Percentiles rank a stretch among this genome's conserved stretches.
phyloP scores from a whole-genome alignment of 1,140 invertebrate species.

The Brachionus koreanus region DNA sequence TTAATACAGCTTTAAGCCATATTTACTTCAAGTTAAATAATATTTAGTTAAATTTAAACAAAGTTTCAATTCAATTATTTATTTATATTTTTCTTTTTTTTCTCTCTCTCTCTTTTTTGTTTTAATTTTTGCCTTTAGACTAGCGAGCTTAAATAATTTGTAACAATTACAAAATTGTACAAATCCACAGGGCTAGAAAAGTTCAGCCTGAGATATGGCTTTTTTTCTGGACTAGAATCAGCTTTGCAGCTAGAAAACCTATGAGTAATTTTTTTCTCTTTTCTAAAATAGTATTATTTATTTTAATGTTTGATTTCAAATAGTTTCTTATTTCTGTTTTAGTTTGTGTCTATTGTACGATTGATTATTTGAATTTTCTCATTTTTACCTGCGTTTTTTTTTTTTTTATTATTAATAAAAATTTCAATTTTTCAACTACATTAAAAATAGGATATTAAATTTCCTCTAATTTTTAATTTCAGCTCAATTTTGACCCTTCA shows the following conservation, averaged over 20 bases:
- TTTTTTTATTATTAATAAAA: background rate
- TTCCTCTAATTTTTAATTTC: background rate
- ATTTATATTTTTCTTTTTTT: no score
- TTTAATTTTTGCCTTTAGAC: background rate
- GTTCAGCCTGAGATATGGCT: background rate
- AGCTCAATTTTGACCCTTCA: background rate
- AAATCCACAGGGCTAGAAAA: background rate
- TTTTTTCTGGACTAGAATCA: background rate
- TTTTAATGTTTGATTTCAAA: constrained; percentile 4
- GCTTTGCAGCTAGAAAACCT: background rate
- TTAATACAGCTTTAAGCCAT: background rate
- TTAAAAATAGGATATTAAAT: constrained; percentile 33
- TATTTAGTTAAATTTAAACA: background rate
- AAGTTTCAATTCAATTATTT: background rate
- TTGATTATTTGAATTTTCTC: background rate
- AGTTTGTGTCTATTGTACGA: constrained; percentile 32
- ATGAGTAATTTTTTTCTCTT: background rate
- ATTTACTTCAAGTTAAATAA: background rate
- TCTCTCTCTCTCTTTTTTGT: background rate
- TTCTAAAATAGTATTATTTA: background rate
- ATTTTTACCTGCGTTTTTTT: background rate
- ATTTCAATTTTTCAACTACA: background rate
- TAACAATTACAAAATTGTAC: background rate
- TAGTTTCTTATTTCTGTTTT: constrained; percentile 21
- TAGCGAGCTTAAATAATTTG: background rate